A percentile compares a stretch with the other conserved stretches of the same genome.
These are phyloP conservation scores for Bellardia bayeri DNA, from an alignment of 2,888 invertebrate species.

Conservation along the genomic window DNA sequence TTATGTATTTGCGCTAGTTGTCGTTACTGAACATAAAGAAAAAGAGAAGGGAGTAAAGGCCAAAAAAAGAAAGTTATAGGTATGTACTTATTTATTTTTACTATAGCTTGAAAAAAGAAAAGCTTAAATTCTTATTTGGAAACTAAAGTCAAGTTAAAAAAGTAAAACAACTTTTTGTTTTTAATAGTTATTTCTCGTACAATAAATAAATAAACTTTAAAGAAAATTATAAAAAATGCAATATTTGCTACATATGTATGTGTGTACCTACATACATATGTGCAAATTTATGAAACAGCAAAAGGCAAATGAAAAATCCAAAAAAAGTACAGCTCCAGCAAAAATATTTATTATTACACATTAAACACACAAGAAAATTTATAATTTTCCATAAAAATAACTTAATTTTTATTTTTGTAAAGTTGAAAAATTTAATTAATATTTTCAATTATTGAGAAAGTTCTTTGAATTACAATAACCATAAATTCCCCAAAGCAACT, in stretches of 20 bases:
- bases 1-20: not conserved
- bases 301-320: not conserved
- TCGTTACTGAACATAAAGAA: conserved; percentile 28
- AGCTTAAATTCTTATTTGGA: conserved; percentile 54
- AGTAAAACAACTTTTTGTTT: conserved; percentile 34
- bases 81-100: conserved; percentile 21
- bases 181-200: conserved; percentile 4
- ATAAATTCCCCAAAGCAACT: too few species aligned
- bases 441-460: too few species aligned
- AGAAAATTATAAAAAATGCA: conserved; percentile 38
- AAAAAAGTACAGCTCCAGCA: conserved; percentile 68
- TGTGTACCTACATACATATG: not conserved
- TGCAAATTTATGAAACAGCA: not conserved
- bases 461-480: too few species aligned
- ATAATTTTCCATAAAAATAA: not conserved
- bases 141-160: conserved; percentile 23
- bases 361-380: not conserved
- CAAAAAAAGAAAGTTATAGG: conserved; percentile 68
- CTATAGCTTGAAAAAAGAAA: conserved; percentile 68
- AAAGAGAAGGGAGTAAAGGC: conserved; percentile 50
- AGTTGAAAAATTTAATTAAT: too few species aligned
- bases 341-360: conserved; percentile 15
- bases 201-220: conserved; percentile 16
- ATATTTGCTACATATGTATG: conserved; percentile 5
- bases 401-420: too few species aligned